Evolutionary conservation across 2,888 invertebrate species (phyloP), one percentile per base, ranked within the genome.

Genomic region (Limulus polyphemus): DNA sequence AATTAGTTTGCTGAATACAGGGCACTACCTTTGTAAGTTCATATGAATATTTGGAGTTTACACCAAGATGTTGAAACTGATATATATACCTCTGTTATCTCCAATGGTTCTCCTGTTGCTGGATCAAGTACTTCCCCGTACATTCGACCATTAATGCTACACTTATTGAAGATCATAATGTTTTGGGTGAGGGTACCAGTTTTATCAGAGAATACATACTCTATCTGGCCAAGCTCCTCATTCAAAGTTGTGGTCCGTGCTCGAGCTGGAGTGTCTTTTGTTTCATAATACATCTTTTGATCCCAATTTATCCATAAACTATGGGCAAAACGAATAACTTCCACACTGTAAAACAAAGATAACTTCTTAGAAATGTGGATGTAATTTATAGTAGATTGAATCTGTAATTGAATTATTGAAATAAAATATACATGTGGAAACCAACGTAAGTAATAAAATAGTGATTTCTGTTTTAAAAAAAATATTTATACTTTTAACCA

Each of bases 291-390:
- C 98, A 99, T 99, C 79, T 95, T 87, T 74, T 90, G 87, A 79
- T 99, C 99, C 93, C 95, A 98, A 80, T 99, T 98, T 74, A 99
- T 99, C 75, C 93, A 86, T 79, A 95, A 90, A 79, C 97, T 98
- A 80, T 99, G 97, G 74, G 88, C 89, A 77, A 99, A 92, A 74
- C 99, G 87, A 76, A 99, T 97, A 67, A 99, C 88, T 83, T 92
- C 83, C 32, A 84, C 83, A 75, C 83, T 83, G 74, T 55, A 75
- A 71, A 11, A 47, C 58, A 32, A 57, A 32, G 32, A 32, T 32
- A 2, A 3, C 3, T 32, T 32, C 32, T 32, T 32, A 32, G 32
- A 32, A 32, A 32, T 7, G 1, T 32, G 32, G 32, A 32, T 32
- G 32, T 32, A 32, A 32, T 32, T 2, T 32, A 32, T 32, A 32